A percentile compares a stretch with the other conserved stretches of the same genome.
Evolutionary conservation across 2,113 vertebrate genomes (phyloP).

Genomic region (Oryzias melastigma): DNA sequence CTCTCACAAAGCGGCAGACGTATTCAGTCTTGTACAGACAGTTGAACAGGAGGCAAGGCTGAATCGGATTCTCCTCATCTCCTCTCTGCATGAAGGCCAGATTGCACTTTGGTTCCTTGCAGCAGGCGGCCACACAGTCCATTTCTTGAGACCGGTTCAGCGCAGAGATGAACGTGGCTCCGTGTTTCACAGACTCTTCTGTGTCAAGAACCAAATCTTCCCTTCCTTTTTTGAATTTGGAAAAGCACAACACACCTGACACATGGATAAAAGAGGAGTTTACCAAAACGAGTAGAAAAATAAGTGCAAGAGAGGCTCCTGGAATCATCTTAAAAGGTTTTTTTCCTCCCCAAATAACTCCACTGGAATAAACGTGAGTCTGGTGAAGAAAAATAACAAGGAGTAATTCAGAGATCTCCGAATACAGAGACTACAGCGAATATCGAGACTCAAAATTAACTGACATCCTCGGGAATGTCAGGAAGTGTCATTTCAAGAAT

Average conservation of each 20-base stretch:
- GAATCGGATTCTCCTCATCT: conserved; percentile 46
- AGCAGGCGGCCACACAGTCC: conserved; percentile 88
- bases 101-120: conserved; percentile 81
- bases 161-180: conserved; percentile 85
- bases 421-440: too few relatives aligned
- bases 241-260: conserved; percentile 69
- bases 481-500: too few relatives aligned
- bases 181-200: conserved; percentile 74
- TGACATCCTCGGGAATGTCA: too few relatives aligned
- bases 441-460: too few relatives aligned
- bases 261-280: conserved; percentile 27
- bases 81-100: conserved; percentile 85
- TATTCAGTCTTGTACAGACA: conserved; percentile 89
- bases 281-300: conserved; percentile 7
- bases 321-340: too few relatives aligned
- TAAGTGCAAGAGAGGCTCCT: conserved; percentile 7
- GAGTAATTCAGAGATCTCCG: too few relatives aligned
- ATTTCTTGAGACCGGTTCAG: conserved; percentile 60
- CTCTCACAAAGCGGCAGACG: conserved; percentile 86
- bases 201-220: conserved; percentile 85
- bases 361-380: too few relatives aligned
- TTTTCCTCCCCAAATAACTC: too few relatives aligned
- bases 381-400: too few relatives aligned
- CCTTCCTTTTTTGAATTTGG: conserved; percentile 73
- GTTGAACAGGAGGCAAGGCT: conserved; percentile 86